Base-by-base conservation (phyloP, 2,888 invertebrate genomes). In the Chironomus tentans region DNA sequence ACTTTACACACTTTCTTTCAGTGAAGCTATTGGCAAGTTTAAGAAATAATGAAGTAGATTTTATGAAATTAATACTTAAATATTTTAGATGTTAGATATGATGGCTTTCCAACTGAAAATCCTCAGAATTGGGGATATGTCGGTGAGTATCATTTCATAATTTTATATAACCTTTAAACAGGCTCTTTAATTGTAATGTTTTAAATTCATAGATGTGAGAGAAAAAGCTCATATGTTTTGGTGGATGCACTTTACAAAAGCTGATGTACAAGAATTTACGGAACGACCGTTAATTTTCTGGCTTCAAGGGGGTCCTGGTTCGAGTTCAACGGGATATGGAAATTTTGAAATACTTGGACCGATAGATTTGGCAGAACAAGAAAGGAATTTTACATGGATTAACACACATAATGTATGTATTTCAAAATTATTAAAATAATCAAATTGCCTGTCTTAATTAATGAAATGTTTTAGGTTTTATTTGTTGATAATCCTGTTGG, bases 401-500 rank as follows among this genome's bases (percentile, higher is more conserved):
- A 84, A 85, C 79, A 87, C 91, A 78, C 92, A 91, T 82, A 95
- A 94, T 82, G 88, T 95, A 0, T 10, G 65, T 5, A 13, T 5
- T 28, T 28, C 1, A 18, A 12, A 50, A 65, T 22, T 4, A 15
- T 1, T 56, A 2, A 56, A 56, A 56, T 15, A 13, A 56, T 2
- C 2, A 2, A 6, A 65, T 24, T n/a, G 28, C 1, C 5, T 28
- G 5, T 38, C 38, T 38, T 10, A 4, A 10, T 38, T 10, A 38
- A 38, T 24, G 0, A 65, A 24, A 12, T 15, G 1, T 65, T 65
- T 10, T 65, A 65, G 65, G 65, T 65, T 65, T 83, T 96, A 13
- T 95, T 94, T 81, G 88, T 96, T 74, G 96, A 96, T 81, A 95
- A 94, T 83, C 96, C 96, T 2, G 95, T 95, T 1, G 96, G 96